phyloP scores from a whole-genome alignment of 37 sponge, comb jelly and placozoan genomes.

The Lycopodina hypogea region DNA sequence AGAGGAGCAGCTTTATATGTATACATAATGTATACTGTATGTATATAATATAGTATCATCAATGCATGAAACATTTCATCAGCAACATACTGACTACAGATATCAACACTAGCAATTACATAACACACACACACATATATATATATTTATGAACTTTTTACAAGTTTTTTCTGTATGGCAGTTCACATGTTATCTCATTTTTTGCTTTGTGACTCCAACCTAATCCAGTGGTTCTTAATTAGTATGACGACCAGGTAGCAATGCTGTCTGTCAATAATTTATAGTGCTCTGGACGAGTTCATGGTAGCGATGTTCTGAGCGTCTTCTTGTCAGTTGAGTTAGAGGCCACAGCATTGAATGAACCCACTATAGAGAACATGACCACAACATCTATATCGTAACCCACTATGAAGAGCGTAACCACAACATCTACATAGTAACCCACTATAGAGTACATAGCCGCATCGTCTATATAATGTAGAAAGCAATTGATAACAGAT shows the following conservation, averaged over 20 bases:
- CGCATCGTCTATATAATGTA: too few relatives aligned
- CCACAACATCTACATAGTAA: too few relatives aligned
- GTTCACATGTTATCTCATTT: too few relatives aligned
- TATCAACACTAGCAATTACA: background rate
- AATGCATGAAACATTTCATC: background rate
- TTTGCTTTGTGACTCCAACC: too few relatives aligned
- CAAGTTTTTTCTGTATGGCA: too few relatives aligned
- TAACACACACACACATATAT: background rate
- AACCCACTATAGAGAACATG: constrained; percentile 3
- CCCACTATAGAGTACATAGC: constrained; percentile 2
- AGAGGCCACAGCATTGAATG: background rate
- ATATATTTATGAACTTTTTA: background rate
- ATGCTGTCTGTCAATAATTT: too few relatives aligned
- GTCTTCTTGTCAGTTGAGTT: background rate
- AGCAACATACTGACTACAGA: background rate
- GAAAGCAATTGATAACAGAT: too few relatives aligned
- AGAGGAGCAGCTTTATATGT: too few relatives aligned
- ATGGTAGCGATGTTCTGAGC: background rate
- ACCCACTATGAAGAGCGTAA: constrained; percentile 1
- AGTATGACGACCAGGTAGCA: too few relatives aligned
- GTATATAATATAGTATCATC: too few relatives aligned
- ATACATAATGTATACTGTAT: too few relatives aligned
- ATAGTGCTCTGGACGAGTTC: background rate
- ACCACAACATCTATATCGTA: background rate
- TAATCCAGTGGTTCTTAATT: too few relatives aligned